phyloP scores from a whole-genome alignment of 2,113 vertebrate species.

The sheep (Ovis aries) region DNA sequence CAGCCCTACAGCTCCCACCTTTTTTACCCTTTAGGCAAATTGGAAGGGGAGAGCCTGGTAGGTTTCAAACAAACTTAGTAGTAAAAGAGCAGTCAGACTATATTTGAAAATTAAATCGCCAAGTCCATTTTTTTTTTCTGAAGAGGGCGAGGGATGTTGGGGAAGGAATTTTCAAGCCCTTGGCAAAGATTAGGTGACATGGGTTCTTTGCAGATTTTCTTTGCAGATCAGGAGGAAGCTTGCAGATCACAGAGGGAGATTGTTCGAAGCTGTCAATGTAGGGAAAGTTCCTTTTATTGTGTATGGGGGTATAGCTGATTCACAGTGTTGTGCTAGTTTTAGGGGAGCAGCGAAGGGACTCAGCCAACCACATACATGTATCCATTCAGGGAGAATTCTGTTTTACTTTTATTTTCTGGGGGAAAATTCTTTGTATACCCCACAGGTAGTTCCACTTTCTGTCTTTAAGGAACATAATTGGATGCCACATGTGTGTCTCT shows the following conservation, averaged over 20 bases:
- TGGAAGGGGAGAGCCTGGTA: neutral
- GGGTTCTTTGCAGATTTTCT: neutral
- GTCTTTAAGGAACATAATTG: neutral
- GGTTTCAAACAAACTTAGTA: neutral
- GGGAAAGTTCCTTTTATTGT: neutral
- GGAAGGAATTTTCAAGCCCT: slow-evolving; percentile 25
- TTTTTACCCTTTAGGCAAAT: neutral
- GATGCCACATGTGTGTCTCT: neutral
- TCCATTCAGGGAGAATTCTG: neutral
- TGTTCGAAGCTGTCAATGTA: neutral
- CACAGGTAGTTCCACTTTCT: neutral
- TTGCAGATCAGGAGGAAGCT: neutral
- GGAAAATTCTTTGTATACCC: neutral
- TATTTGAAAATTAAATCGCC: neutral
- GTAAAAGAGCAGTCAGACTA: neutral
- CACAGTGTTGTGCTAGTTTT: neutral
- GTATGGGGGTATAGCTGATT: neutral
- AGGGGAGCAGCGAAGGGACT: neutral
- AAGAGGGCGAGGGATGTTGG: neutral
- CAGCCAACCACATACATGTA: neutral
- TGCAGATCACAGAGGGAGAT: neutral
- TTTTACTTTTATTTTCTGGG: neutral
- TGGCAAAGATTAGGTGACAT: neutral
- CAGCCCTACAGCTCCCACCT: neutral
- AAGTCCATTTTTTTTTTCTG: neutral